phyloP scores from a whole-genome alignment of 1,140 invertebrate genomes.

The Leptinotarsa undecemlineata region DNA sequence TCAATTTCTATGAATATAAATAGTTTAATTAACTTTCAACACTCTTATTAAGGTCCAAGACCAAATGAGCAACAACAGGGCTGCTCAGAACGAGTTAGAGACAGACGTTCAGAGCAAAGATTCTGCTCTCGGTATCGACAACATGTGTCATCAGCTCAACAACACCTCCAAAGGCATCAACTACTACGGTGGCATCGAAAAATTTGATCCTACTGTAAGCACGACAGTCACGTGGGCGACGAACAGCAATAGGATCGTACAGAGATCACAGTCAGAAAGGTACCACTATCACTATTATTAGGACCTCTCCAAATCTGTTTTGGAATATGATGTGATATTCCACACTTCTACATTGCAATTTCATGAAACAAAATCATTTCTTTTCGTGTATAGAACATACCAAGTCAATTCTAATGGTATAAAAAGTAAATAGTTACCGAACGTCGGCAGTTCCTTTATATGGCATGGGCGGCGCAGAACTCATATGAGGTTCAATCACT shows the following conservation, averaged over 20 bases:
- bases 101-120: conserved; percentile 88
- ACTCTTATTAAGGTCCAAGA: conserved; percentile 48
- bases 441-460: too few species aligned
- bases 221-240: conserved; percentile 67
- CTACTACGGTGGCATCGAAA: conserved; percentile 89
- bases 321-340: too few species aligned
- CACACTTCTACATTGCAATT: too few species aligned
- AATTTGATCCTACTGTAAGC: conserved; percentile 82
- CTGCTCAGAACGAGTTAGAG: conserved; percentile 83
- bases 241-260: conserved; percentile 20
- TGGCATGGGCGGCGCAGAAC: too few species aligned
- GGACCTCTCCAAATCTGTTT: too few species aligned
- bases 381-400: too few species aligned
- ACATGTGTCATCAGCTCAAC: conserved; percentile 83
- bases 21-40: too few species aligned
- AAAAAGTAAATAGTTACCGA: too few species aligned
- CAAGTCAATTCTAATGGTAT: too few species aligned
- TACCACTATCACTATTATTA: not conserved
- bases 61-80: conserved; percentile 69
- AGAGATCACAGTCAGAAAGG: conserved; percentile 17
- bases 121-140: conserved; percentile 84
- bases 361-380: too few species aligned
- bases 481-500: too few species aligned
- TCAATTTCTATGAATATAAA: too few species aligned
- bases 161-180: conserved; percentile 85